These are phyloP conservation scores for Orientallactaga sibirica DNA, from an alignment of 2,797 vertebrate species.

Conservation along the genomic window DNA sequence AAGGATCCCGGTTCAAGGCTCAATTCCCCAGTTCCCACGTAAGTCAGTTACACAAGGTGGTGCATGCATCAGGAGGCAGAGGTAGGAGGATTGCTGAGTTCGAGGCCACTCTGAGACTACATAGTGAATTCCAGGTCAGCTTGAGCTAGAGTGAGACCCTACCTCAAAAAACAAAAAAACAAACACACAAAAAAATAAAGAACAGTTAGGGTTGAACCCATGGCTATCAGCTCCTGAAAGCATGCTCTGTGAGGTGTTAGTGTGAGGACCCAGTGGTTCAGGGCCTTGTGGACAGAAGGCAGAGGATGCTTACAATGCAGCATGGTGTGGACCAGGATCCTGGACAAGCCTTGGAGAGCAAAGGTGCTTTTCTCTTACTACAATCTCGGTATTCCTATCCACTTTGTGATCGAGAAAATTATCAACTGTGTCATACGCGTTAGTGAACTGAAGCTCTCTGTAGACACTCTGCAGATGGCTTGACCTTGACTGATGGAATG, in stretches of 20 bases:
- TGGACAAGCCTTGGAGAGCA: neutral
- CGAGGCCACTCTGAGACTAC: no score
- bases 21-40: no score
- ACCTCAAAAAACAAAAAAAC: no score
- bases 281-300: neutral
- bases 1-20: no score
- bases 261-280: neutral
- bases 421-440: neutral
- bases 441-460: neutral
- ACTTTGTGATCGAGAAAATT: neutral
- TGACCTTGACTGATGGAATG: neutral
- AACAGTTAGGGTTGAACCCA: neutral
- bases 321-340: neutral
- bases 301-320: no score
- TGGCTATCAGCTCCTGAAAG: neutral
- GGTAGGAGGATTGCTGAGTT: no score
- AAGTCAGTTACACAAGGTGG: no score
- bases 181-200: no score
- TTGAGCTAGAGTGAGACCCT: no score
- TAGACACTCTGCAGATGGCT: no score
- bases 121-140: no score
- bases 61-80: no score
- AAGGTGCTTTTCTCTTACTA: neutral
- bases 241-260: neutral
- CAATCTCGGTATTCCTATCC: neutral